phyloP scores from a whole-genome alignment of 37 sponge, comb jelly and placozoan genomes.

The Beroe ovata region DNA sequence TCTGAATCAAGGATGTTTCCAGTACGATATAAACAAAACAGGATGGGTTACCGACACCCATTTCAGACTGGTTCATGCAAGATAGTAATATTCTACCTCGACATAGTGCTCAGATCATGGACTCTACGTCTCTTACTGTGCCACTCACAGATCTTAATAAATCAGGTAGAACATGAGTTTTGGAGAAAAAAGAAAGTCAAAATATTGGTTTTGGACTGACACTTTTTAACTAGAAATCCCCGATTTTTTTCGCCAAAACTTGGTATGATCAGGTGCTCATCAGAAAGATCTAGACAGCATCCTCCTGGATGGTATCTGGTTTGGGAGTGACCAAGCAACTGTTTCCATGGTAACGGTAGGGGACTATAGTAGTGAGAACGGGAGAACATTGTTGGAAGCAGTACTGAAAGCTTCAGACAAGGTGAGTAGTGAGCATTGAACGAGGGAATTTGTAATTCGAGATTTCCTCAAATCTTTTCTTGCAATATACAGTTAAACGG shows the following conservation, averaged over 20 bases:
- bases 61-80: constrained; percentile 27
- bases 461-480: too few relatives aligned
- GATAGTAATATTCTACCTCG: constrained; percentile 6
- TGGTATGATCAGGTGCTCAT: not conserved
- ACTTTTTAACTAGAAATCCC: too few relatives aligned
- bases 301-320: not conserved
- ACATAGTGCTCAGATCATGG: constrained; percentile 21
- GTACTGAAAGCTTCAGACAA: not conserved
- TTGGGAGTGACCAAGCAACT: not conserved
- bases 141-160: constrained; percentile 12
- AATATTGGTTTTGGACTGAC: too few relatives aligned
- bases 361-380: not conserved
- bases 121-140: not conserved
- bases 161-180: constrained; percentile 51
- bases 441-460: too few relatives aligned
- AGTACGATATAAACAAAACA: too few relatives aligned
- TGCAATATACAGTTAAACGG: too few relatives aligned
- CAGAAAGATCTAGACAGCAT: not conserved
- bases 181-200: too few relatives aligned
- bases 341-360: constrained; percentile 52
- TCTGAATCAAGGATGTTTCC: too few relatives aligned
- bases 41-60: too few relatives aligned
- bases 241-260: too few relatives aligned
- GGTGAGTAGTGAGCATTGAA: too few relatives aligned
- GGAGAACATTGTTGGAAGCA: not conserved